Conservation (phyloP, 2,888 invertebrate species). For the Saturnia japonica region DNA sequence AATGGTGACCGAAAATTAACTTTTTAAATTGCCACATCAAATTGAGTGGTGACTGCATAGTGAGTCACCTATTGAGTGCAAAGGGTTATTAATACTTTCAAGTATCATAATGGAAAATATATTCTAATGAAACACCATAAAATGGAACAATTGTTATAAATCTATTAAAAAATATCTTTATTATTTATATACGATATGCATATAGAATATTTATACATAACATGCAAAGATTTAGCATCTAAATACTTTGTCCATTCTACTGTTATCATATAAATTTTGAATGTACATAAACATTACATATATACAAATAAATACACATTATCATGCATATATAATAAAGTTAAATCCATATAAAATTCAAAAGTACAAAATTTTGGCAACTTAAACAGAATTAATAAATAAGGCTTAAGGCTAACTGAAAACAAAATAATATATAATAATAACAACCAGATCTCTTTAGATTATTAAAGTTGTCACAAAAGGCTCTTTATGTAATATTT, state of each 20-base stretch:
- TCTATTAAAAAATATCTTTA: not conserved
- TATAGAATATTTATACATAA: not conserved
- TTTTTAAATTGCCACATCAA: too few relatives aligned
- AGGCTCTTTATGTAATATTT: slow-evolving; percentile 4
- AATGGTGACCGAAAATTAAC: too few relatives aligned
- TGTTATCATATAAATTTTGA: not conserved
- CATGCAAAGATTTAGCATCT: not conserved
- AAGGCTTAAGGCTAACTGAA: not conserved
- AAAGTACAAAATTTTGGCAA: not conserved
- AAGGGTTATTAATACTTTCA: not conserved
- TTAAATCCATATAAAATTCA: not conserved
- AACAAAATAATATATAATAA: not conserved
- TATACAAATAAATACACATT: not conserved
- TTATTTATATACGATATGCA: not conserved
- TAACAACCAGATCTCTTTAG: not conserved
- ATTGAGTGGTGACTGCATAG: too few relatives aligned
- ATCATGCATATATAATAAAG: not conserved
- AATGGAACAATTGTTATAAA: not conserved
- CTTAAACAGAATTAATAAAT: not conserved
- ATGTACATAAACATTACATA: not conserved
- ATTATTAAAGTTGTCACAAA: not conserved
- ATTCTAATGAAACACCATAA: too few relatives aligned
- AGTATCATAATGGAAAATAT: not conserved
- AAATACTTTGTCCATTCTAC: not conserved
- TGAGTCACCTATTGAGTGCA: too few relatives aligned